phyloP scores from a whole-genome alignment of 2,888 invertebrate genomes.

The Pherbina coryleti region DNA sequence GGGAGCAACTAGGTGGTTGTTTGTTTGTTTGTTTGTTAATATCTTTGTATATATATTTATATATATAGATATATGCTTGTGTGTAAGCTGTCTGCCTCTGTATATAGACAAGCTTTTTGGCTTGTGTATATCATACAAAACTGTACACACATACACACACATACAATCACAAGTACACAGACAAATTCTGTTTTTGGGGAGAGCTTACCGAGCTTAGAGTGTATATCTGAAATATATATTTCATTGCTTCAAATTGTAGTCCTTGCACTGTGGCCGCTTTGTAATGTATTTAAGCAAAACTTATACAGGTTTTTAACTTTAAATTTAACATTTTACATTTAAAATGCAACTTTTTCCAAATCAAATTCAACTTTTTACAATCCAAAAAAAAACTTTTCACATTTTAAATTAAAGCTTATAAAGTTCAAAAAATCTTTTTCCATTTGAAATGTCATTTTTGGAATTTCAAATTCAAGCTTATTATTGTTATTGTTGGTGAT shows the following conservation, averaged over 20 bases:
- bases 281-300: no score
- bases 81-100: constrained; percentile 37
- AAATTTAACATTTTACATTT: no score
- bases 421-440: no score
- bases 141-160: not conserved
- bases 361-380: no score
- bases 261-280: not conserved
- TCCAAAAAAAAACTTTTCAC: no score
- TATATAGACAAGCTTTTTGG: constrained; percentile 24
- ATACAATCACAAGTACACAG: not conserved
- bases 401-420: no score
- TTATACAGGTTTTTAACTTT: no score
- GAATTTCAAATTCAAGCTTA: no score
- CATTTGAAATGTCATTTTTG: no score
- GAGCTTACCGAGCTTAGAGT: not conserved
- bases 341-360: no score
- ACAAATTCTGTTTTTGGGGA: not conserved
- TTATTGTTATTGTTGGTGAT: no score
- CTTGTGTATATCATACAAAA: not conserved
- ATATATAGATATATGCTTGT: not conserved
- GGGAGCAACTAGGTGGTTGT: constrained; percentile 22
- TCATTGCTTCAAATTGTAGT: not conserved
- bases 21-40: constrained; percentile 40
- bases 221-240: not conserved
- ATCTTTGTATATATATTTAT: constrained; percentile 41